Conservation (phyloP, 2,797 vertebrate genomes). For the Menidia menidia region DNA sequence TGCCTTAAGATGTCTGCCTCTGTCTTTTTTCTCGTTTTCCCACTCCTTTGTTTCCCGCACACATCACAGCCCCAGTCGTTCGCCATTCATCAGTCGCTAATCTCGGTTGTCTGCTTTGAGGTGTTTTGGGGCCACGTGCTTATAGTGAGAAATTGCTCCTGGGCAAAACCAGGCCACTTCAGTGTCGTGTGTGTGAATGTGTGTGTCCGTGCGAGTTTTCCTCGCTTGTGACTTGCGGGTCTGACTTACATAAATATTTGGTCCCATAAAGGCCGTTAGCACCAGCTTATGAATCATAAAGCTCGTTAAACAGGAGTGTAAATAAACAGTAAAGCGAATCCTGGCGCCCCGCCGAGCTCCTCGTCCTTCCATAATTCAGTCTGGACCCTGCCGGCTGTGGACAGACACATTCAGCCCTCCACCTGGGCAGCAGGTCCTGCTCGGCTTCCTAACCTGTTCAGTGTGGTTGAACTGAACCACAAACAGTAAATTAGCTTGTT, state of each 20-base stretch:
- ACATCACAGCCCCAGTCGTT: constrained; percentile 16
- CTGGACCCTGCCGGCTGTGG: constrained; percentile 38
- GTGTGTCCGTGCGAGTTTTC: constrained; percentile 42
- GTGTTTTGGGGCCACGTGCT: constrained; percentile 67
- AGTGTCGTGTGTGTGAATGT: constrained; percentile 23
- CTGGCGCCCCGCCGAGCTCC: constrained; percentile 58
- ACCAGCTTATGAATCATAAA: constrained; percentile 78
- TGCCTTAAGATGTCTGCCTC: background rate
- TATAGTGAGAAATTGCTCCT: constrained; percentile 66
- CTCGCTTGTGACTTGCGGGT: constrained; percentile 56
- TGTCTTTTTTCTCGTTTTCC: constrained; percentile 1
- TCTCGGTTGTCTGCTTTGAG: constrained; percentile 62
- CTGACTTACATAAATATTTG: constrained; percentile 78
- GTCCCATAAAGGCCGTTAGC: constrained; percentile 70
- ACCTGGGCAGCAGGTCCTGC: constrained; percentile 61
- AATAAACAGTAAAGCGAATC: constrained; percentile 77
- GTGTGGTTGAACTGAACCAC: constrained; percentile 1
- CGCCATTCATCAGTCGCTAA: constrained; percentile 65
- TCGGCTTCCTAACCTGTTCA: constrained; percentile 43
- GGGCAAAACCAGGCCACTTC: constrained; percentile 48
- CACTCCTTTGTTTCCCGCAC: background rate
- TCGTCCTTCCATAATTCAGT: constrained; percentile 66
- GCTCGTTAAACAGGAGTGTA: constrained; percentile 77
- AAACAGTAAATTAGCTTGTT: constrained; percentile 37
- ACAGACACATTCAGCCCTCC: constrained; percentile 34